A percentile compares a stretch with the other conserved stretches of the same genome.
phyloP scores from a whole-genome alignment of 2,888 invertebrate genomes.

The Patella pellucida region DNA sequence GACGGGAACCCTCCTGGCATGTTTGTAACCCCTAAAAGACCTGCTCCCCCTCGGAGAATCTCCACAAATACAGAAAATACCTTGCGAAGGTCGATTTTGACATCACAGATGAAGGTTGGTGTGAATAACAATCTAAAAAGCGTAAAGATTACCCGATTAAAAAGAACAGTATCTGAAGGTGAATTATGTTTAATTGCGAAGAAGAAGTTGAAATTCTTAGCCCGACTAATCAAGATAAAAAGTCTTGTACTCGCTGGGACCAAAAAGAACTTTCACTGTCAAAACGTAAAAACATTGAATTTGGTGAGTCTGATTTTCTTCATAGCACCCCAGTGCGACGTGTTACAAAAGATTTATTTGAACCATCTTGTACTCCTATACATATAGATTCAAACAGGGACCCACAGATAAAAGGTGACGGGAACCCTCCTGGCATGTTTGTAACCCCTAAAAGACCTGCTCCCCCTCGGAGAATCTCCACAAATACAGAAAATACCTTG shows the following conservation, averaged over 20 bases:
- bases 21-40: too few species aligned
- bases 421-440: slow-evolving; percentile 13
- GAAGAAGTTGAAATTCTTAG: slow-evolving; percentile 15
- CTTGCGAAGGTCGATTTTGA: too few species aligned
- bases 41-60: too few species aligned
- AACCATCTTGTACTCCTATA: slow-evolving; percentile 36
- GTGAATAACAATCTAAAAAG: too few species aligned
- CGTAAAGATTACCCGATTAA: slow-evolving; percentile 19
- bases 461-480: slow-evolving; percentile 45
- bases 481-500: slow-evolving; percentile 44
- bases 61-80: too few species aligned
- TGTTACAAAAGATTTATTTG: slow-evolving; percentile 38
- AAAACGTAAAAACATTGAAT: neutral
- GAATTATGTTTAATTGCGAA: slow-evolving; percentile 7
- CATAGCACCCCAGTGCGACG: slow-evolving; percentile 40
- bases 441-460: slow-evolving; percentile 42
- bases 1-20: too few species aligned
- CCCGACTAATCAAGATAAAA: slow-evolving; percentile 13
- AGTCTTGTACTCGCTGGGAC: slow-evolving; percentile 24
- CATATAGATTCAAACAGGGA: slow-evolving; percentile 12
- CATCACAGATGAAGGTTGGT: too few species aligned
- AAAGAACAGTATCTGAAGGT: slow-evolving; percentile 17
- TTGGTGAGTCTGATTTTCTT: slow-evolving; percentile 14
- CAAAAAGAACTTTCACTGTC: slow-evolving; percentile 16
- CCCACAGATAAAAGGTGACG: slow-evolving; percentile 1